Evolutionary conservation across 2,888 invertebrate species (phyloP), one percentile per base, ranked within the genome.

Genomic region (Halictus ligatus): DNA sequence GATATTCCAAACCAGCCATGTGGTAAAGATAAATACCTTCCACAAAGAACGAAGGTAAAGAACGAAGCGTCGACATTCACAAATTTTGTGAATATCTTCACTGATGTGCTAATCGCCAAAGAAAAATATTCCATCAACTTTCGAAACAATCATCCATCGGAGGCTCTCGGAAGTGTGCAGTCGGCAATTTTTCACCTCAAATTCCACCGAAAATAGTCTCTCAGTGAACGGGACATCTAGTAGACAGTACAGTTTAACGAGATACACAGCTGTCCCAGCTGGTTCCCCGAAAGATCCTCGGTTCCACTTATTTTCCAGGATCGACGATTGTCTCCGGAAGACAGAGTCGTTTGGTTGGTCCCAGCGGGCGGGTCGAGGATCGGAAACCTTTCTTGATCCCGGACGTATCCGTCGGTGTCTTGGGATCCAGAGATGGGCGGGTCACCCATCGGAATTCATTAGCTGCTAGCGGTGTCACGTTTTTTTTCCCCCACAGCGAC

Each of bases 381-480:
- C 79, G 75, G 29, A 81, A 73, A 76, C 80, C 76, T 87, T 85
- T 43, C 76, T 69, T 72, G 80, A 60, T 79, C 58, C 73, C 64
- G 72, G 76, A 78, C 43, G 64, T 79, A 83, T 60, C 73, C 64
- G 82, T 69, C 80, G 78, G 35, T 60, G 78, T 69, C 58, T 40
- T 29, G 77, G 79, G 69, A 40, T 69, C 67, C 73, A 25, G n/a
- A 35, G 25, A 50, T 15, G 71, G 43, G 73, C 46, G 58, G 15
- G 3, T 7, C 0, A 35, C 72, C 77, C 72, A 84, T 91, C 90
- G 54, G 88, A 91, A 91, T 91, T 91, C 87, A 91, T 91, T 91
- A 90, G 85, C 87, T 35, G 72, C 29, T 69, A 1, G 35, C 21
- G 76, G 74, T 43, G 58, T 25, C 46, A 21, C 75, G 67, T 46